These are phyloP conservation scores for Borostomias antarcticus DNA, from an alignment of 2,797 vertebrate species.

Conservation along the genomic window DNA sequence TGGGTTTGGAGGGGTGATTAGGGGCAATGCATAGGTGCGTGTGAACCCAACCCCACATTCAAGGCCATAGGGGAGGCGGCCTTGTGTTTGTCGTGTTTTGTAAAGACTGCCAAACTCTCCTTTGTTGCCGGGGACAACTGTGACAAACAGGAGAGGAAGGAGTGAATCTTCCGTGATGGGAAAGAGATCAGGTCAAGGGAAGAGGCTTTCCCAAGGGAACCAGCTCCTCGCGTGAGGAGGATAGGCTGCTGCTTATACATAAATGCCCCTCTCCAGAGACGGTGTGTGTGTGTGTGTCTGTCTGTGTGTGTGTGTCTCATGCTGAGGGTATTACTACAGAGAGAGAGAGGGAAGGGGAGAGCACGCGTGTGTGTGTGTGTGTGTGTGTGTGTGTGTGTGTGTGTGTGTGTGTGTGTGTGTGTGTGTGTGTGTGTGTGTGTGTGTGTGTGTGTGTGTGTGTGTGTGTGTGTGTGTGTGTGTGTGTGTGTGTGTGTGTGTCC, in stretches of 20 bases:
- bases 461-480: no score
- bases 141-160: slow-evolving; percentile 53
- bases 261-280: slow-evolving; percentile 26
- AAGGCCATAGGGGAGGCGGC: neutral
- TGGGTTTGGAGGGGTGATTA: slow-evolving; percentile 33
- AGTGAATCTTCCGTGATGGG: slow-evolving; percentile 57
- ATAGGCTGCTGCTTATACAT: slow-evolving; percentile 37
- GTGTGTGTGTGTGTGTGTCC: no score
- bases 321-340: no score
- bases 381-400: neutral
- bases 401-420: no score
- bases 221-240: slow-evolving; percentile 40
- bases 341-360: no score
- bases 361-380: neutral
- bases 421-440: no score
- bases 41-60: slow-evolving; percentile 52
- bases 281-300: slow-evolving; percentile 20
- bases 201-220: slow-evolving; percentile 41
- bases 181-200: slow-evolving; percentile 54
- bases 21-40: slow-evolving; percentile 52
- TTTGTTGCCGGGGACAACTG: slow-evolving; percentile 61
- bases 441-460: no score
- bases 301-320: slow-evolving; percentile 11
- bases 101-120: slow-evolving; percentile 60
- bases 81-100: slow-evolving; percentile 64